Conservation (phyloP, 2,113 vertebrate genomes). For the Syngnathus typhle region DNA sequence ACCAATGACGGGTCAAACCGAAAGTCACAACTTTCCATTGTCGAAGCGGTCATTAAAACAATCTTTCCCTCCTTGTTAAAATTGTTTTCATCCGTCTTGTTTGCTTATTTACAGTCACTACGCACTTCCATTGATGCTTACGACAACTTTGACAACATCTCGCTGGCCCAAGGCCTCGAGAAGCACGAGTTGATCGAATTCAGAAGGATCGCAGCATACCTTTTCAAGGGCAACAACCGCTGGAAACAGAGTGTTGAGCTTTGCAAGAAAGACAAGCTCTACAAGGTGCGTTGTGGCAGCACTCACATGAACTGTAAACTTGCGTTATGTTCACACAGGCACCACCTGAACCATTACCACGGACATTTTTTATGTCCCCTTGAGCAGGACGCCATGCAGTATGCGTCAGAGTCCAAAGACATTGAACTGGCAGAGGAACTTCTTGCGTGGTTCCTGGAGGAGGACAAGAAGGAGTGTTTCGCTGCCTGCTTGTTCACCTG, state of each 20-base stretch:
- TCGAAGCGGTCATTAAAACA: not conserved
- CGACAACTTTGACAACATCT: conserved; percentile 99
- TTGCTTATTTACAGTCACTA: conserved; percentile 75
- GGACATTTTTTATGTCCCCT: not conserved
- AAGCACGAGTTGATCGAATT: conserved; percentile 98
- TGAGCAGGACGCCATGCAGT: conserved; percentile 94
- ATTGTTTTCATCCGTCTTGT: not conserved
- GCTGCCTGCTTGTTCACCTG: conserved; percentile 97
- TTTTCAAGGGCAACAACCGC: conserved; percentile 99
- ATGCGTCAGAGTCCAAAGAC: conserved; percentile 98
- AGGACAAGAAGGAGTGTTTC: conserved; percentile 96
- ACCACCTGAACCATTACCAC: not conserved
- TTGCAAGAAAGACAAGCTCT: conserved; percentile 97
- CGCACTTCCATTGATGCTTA: conserved; percentile 97
- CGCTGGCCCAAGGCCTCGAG: conserved; percentile 92
- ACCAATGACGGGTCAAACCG: not conserved
- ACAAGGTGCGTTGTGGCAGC: conserved; percentile 77
- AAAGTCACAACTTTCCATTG: not conserved
- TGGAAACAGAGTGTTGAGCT: conserved; percentile 99
- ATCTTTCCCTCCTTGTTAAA: not conserved
- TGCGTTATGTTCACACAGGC: not conserved
- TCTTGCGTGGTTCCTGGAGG: conserved; percentile 94
- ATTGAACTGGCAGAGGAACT: conserved; percentile 93
- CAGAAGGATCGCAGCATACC: conserved; percentile 93
- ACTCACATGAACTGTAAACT: not conserved